Base-by-base conservation (phyloP, 2,797 vertebrate species). In the Sphaeramia orbicularis region DNA sequence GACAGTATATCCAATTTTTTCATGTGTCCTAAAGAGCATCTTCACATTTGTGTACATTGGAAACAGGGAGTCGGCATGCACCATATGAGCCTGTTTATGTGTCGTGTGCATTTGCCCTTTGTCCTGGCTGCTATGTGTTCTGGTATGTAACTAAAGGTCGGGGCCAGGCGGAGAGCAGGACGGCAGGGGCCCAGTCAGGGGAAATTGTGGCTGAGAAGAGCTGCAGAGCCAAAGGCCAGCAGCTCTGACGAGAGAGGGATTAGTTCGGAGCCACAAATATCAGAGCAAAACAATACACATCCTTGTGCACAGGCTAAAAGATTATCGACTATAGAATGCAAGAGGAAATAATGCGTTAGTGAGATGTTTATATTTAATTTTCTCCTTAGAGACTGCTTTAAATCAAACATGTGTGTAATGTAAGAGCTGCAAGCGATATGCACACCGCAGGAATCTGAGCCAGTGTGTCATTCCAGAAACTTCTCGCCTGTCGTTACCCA, bases 121-220 rank as follows among this genome's bases (percentile, higher is more conserved):
- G 88, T 91, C 90, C 90, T 66, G 81, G 86, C 87, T 88, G 93
- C 90, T 94, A 92, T 93, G 91, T 90, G 89, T 88, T 77, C 85
- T 91, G 93, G 93, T 92, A 93, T 93, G 92, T 88, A 83, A 78
- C 89, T 91, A 92, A 94, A 94, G 92, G 92, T 93, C 88, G 80
- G 85, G 88, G 81, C 88, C 88, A 83, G 85, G 88, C 80, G 18
- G 72, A 68, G 80, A 86, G 89, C 62, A 75, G 83, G 76, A 69
- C 57, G 53, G 67, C 83, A 83, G 92, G 78, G 90, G 88, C 91
- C 92, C 83, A 10, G 38, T 83, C 54, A 69, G 86, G 91, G 90
- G 86, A 78, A 74, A 65, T 76, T 74, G 77, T 67, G 78, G 75
- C 82, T 67, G 71, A 62, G 76, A 81, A 60, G 85, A 79, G 74